A percentile compares a stretch with the other conserved stretches of the same genome.
Conservation (phyloP, 30 jellyfish, hydroid and myxozoan species). For the Aurelia aurita complex sp. Pacific region DNA sequence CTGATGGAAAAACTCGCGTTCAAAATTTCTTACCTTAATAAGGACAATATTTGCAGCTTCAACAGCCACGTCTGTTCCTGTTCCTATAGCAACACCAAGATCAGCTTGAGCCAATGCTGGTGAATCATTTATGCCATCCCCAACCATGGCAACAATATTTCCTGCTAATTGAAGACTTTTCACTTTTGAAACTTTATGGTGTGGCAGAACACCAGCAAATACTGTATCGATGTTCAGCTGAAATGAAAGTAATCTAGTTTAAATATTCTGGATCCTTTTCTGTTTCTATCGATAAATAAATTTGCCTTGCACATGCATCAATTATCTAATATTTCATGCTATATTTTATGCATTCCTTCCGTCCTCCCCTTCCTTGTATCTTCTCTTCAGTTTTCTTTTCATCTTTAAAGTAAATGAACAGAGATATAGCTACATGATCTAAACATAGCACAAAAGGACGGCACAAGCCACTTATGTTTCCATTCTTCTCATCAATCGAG, state of each 20-base stretch:
- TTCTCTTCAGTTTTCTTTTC: no score
- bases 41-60: constrained; percentile 99
- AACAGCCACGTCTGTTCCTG: constrained; percentile 98
- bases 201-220: constrained; percentile 93
- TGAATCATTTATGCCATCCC: constrained; percentile 99
- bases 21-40: constrained; percentile 61
- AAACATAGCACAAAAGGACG: no score
- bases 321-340: no score
- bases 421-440: no score
- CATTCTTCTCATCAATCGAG: no score
- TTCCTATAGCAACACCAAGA: constrained; percentile 99
- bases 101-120: constrained; percentile 99
- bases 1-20: neutral
- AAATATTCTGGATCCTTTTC: neutral
- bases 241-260: neutral
- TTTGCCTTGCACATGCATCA: no score
- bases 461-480: no score
- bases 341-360: neutral
- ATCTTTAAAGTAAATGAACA: no score
- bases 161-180: constrained; percentile 85
- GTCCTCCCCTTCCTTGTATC: no score
- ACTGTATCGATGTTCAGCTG: constrained; percentile 71
- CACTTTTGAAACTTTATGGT: constrained; percentile 93
- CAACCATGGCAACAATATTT: constrained; percentile 97
- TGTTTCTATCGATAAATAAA: no score